phyloP scores from a whole-genome alignment of 2,797 vertebrate species.

The Spinibarbus caldwelli region DNA sequence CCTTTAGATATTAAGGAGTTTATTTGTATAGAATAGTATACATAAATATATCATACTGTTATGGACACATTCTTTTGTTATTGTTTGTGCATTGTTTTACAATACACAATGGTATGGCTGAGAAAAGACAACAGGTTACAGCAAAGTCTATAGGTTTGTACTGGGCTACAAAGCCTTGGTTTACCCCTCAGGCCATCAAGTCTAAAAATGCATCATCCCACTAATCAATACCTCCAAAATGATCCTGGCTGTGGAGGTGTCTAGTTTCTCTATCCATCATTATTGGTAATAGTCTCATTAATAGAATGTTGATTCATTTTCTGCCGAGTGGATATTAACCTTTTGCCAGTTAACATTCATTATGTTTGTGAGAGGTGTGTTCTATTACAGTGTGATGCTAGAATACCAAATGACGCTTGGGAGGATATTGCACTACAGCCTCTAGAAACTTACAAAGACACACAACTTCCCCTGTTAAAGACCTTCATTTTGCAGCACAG shows the following conservation, averaged over 20 bases:
- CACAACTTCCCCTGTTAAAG: slow-evolving; percentile 17
- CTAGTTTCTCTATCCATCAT: slow-evolving; percentile 80
- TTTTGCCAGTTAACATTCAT: slow-evolving; percentile 82
- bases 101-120: not conserved
- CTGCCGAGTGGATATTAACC: slow-evolving; percentile 83
- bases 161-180: not conserved
- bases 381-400: slow-evolving; percentile 66
- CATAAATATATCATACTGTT: not conserved
- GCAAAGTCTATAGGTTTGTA: slow-evolving; percentile 25
- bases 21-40: not conserved
- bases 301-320: slow-evolving; percentile 82
- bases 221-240: slow-evolving; percentile 74
- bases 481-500: slow-evolving; percentile 2
- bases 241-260: slow-evolving; percentile 69
- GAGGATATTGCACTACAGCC: slow-evolving; percentile 24
- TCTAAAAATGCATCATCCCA: slow-evolving; percentile 70
- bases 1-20: not conserved
- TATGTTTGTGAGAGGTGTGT: slow-evolving; percentile 76
- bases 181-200: slow-evolving; percentile 54
- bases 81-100: not conserved
- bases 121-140: not conserved
- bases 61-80: not conserved
- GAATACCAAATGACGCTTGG: slow-evolving; percentile 67
- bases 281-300: slow-evolving; percentile 83
- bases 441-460: not conserved